A percentile compares a stretch with the other conserved stretches of the same genome.
These are phyloP conservation scores for Perdix hodgsoniae DNA, from an alignment of 2,797 vertebrate genomes.

Conservation along the genomic window DNA sequence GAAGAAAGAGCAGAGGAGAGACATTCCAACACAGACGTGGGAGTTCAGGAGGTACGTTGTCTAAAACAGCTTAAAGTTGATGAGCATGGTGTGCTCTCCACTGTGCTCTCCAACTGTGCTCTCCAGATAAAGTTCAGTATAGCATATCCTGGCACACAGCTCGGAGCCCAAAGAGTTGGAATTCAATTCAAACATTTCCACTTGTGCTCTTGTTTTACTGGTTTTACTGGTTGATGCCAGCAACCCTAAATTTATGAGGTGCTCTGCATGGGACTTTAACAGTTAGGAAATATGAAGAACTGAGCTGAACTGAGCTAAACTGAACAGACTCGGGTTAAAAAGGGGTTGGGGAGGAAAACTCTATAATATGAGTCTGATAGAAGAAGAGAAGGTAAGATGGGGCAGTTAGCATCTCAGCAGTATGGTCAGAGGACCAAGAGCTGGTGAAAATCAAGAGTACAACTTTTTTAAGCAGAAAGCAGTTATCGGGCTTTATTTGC, in stretches of 20 bases:
- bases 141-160: neutral
- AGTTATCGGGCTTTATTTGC: neutral
- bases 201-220: slow-evolving; percentile 12
- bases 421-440: neutral
- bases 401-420: neutral
- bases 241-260: slow-evolving; percentile 32
- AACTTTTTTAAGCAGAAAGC: neutral
- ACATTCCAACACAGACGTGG: neutral
- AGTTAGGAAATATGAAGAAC: slow-evolving; percentile 26
- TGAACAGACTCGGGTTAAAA: neutral
- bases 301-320: neutral
- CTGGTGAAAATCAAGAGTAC: neutral
- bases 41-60: neutral
- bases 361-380: neutral
- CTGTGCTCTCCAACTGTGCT: neutral
- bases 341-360: neutral
- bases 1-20: neutral
- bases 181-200: neutral
- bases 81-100: neutral
- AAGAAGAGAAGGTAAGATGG: neutral
- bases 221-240: neutral
- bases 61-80: neutral
- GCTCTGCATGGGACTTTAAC: neutral
- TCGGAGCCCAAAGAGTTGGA: neutral
- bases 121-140: neutral